These are phyloP conservation scores for Oreochromis tanganicae DNA, from an alignment of 2,113 vertebrate species.

Conservation along the genomic window DNA sequence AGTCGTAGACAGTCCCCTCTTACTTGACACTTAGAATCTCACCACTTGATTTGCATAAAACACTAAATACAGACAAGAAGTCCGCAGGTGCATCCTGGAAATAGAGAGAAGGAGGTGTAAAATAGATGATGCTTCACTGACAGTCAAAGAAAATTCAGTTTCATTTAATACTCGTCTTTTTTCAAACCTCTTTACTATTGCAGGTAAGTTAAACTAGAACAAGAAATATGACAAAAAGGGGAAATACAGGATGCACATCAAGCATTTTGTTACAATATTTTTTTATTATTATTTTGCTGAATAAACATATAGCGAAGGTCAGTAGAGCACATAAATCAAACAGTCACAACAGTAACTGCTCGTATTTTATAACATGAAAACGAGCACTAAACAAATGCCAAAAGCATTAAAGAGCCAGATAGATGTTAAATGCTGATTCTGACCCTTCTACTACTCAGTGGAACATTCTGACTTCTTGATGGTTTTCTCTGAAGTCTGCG, in stretches of 20 bases:
- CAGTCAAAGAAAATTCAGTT: not conserved
- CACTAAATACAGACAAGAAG: not conserved
- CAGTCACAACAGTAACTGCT: not conserved
- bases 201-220: not conserved
- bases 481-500: not conserved
- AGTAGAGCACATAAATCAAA: not conserved
- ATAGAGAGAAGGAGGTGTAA: not conserved
- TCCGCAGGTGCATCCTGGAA: conserved; percentile 28
- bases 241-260: not conserved
- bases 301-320: not conserved
- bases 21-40: not conserved
- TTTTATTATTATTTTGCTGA: not conserved
- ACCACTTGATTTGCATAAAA: conserved; percentile 15
- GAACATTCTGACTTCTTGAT: conserved; percentile 27
- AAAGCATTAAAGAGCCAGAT: not conserved
- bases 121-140: not conserved
- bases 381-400: not conserved
- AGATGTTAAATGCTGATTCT: not conserved
- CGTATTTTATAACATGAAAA: not conserved
- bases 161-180: not conserved
- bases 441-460: not conserved
- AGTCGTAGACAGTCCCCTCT: not conserved
- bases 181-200: not conserved
- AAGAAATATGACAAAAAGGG: not conserved
- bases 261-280: not conserved